A percentile compares a stretch with the other conserved stretches of the same genome.
These are phyloP conservation scores for Blomia tropicalis DNA, from an alignment of 2,888 invertebrate genomes.

Conservation along the genomic window DNA sequence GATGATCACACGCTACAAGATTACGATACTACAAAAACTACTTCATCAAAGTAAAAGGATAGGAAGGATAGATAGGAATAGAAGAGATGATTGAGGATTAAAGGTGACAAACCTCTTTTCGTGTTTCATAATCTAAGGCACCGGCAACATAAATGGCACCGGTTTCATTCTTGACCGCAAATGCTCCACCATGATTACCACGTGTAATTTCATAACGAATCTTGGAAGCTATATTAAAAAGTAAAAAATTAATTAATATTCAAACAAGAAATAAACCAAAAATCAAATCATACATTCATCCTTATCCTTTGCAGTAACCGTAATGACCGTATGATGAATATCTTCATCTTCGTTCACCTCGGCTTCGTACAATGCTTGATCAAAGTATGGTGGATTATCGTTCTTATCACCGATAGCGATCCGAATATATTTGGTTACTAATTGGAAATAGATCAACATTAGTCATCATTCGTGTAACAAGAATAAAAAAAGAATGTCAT, in stretches of 20 bases:
- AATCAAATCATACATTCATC: constrained; percentile 74
- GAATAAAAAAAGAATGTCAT: constrained; percentile 7
- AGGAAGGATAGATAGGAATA: constrained; percentile 22
- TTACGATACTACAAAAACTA: constrained; percentile 11
- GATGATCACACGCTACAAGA: constrained; percentile 1
- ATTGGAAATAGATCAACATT: constrained; percentile 33
- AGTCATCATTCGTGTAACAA: not conserved
- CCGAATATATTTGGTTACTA: constrained; percentile 93
- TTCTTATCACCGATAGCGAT: constrained; percentile 98
- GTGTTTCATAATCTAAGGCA: constrained; percentile 86
- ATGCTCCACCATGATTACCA: constrained; percentile 86
- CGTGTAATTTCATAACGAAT: constrained; percentile 98
- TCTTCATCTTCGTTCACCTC: constrained; percentile 96
- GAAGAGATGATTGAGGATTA: not conserved
- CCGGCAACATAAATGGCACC: constrained; percentile 96
- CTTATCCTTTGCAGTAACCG: constrained; percentile 96
- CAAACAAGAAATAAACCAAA: not conserved
- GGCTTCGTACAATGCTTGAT: constrained; percentile 86
- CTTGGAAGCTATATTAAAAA: constrained; percentile 62
- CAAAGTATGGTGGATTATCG: constrained; percentile 97
- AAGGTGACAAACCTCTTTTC: constrained; percentile 65
- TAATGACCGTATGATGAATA: constrained; percentile 87
- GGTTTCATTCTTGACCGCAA: constrained; percentile 94
- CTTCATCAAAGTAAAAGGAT: constrained; percentile 21
- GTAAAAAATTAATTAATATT: not conserved